Conservation (phyloP, 2,888 invertebrate species). For the Conops quadrifasciatus region DNA sequence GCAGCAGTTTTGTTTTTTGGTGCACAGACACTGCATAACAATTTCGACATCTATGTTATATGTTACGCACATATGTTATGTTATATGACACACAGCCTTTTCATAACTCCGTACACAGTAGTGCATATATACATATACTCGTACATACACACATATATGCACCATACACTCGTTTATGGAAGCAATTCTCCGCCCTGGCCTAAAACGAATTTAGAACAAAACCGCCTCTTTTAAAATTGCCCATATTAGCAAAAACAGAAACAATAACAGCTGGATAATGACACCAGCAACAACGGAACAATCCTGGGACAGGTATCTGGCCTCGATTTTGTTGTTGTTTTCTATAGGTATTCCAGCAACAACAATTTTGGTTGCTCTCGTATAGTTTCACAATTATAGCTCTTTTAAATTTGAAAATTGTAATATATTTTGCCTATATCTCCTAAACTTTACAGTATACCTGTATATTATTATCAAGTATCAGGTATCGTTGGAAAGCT, state of each 20-base stretch:
- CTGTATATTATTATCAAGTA: too few relatives aligned
- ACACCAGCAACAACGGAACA: neutral
- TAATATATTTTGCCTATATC: too few relatives aligned
- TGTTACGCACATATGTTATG: conserved; percentile 2
- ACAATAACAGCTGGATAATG: neutral
- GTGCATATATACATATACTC: conserved; percentile 7
- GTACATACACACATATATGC: conserved; percentile 7
- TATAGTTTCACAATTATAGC: too few relatives aligned
- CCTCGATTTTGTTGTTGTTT: too few relatives aligned
- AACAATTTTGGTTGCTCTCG: too few relatives aligned
- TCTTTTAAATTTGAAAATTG: too few relatives aligned
- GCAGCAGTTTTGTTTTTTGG: conserved; percentile 38
- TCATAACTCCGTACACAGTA: neutral
- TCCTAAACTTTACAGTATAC: too few relatives aligned
- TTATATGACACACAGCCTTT: neutral
- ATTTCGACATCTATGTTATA: conserved; percentile 33
- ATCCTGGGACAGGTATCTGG: too few relatives aligned
- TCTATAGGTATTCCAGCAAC: too few relatives aligned
- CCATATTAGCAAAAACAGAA: conserved; percentile 8
- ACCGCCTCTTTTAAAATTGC: conserved; percentile 31
- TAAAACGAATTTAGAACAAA: conserved; percentile 39
- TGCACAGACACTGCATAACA: conserved; percentile 20
- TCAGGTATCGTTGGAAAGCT: too few relatives aligned
- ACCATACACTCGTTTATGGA: conserved; percentile 5
- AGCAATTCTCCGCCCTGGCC: conserved; percentile 34